Evolutionary conservation across 2,113 vertebrate species (phyloP), one percentile per base, ranked within the genome.

Genomic region (Pleuronectes platessa): DNA sequence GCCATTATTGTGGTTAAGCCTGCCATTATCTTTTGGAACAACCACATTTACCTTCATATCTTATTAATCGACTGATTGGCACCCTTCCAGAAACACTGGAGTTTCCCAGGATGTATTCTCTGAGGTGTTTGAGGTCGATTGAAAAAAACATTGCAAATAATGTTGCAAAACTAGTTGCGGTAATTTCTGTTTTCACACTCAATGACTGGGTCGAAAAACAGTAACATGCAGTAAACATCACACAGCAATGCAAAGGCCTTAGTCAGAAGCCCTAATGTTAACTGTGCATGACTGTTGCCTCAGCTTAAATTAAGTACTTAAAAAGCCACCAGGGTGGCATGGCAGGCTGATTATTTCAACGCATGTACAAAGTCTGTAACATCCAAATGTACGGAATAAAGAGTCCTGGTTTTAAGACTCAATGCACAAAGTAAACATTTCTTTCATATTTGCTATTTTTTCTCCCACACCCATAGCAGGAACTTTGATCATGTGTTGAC

Each of bases 251-350:
- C 68, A 80, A 68, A 89, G 45, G 71, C 72, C 67, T 26, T 5
- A 76, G 61, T 87, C 82, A 88, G 80, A 81, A 73, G 79, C 78
- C 63, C 79, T 84, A 78, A 82, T 88, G 88, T 90, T 91, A 86
- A 88, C 88, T 69, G 45, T 37, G 73, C 83, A 70, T 72, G 83
- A 80, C 78, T 74, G 81, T 79, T 83, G 82, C 75, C 77, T 77
- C 61, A 6, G 71, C 86, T 88, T 90, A 69, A 81, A 59, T 86
- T 82, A 82, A 63, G 59, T 64, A 54, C 80, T 35, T 83, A 78
- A 74, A 78, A 66, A 86, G 76, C 88, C 68, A 76, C 73, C 76
- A 59, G 61, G 49, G 62, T 73, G 71, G 65, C 17, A 80, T 67
- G 79, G 54, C 58, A 74, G 74, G 76, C 68, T 68, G 63, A 58